Evolutionary conservation across 2,888 invertebrate genomes (phyloP).

Genomic region (Cephus pulcher): DNA sequence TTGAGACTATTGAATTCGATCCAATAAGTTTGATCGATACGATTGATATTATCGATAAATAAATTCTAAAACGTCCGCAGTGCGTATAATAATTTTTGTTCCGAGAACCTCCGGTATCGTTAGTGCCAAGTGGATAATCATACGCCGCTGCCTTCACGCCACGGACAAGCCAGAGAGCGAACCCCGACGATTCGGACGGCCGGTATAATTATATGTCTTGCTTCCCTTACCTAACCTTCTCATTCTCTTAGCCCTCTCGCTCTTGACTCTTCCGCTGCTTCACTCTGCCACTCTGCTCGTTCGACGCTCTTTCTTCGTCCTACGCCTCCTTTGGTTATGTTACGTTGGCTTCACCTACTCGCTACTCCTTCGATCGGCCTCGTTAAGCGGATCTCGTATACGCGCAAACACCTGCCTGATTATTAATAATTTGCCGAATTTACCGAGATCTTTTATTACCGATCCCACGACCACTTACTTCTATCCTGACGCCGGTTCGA

Average conservation of each 20-base stretch:
- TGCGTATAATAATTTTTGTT: constrained; percentile 17
- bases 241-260: no score
- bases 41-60: no score
- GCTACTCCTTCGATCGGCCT: constrained; percentile 38
- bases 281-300: constrained; percentile 21
- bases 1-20: no score
- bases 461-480: background rate
- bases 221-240: constrained; percentile 39
- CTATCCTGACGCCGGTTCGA: background rate
- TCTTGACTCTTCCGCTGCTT: no score
- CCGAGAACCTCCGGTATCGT: constrained; percentile 49
- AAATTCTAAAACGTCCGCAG: constrained; percentile 4
- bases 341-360: no score
- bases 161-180: constrained; percentile 13
- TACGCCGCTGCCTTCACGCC: constrained; percentile 59
- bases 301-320: no score
- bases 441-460: constrained; percentile 11
- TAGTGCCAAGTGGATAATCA: constrained; percentile 61
- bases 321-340: no score
- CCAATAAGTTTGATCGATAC: no score
- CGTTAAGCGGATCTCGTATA: constrained; percentile 55
- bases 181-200: constrained; percentile 26
- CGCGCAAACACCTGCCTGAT: constrained; percentile 56
- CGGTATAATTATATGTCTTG: constrained; percentile 55
- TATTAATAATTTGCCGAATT: constrained; percentile 58